phyloP scores from a whole-genome alignment of 2,888 invertebrate genomes.

The Pandemis heparana region DNA sequence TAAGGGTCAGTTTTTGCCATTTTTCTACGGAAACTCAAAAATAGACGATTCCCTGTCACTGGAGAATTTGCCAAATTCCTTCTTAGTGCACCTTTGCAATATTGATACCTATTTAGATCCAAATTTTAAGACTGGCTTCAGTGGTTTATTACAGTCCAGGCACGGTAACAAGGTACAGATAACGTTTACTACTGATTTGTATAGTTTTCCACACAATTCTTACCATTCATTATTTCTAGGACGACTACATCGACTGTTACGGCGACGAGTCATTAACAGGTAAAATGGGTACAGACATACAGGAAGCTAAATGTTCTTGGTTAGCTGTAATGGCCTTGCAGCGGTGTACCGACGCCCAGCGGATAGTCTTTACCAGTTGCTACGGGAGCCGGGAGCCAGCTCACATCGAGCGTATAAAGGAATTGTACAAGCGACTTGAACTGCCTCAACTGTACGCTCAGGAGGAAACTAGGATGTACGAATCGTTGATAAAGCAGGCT shows the following conservation, averaged over 20 bases:
- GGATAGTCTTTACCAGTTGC: conserved; percentile 88
- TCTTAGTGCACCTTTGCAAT: no score
- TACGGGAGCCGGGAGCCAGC: conserved; percentile 89
- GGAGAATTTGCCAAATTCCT: no score
- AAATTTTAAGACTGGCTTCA: no score
- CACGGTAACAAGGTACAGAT: no score
- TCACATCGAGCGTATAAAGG: conserved; percentile 79
- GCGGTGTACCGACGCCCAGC: conserved; percentile 87
- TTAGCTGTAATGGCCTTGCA: conserved; percentile 92
- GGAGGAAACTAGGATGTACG: conserved; percentile 91
- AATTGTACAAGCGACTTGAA: conserved; percentile 86
- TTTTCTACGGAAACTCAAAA: no score
- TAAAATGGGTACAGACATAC: conserved; percentile 65
- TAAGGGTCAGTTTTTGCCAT: no score
- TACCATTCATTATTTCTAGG: conserved; percentile 67
- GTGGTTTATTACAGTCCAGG: no score
- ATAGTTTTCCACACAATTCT: no score
- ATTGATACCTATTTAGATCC: no score
- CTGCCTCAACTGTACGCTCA: conserved; percentile 88
- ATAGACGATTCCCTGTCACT: no score
- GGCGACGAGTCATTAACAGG: conserved; percentile 85
- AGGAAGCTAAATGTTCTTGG: conserved; percentile 97
- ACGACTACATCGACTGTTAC: conserved; percentile 94
- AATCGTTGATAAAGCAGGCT: conserved; percentile 89
- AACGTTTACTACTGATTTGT: no score